A percentile compares a stretch with the other conserved stretches of the same genome.
Evolutionary conservation across 2,797 vertebrate species (phyloP).

Genomic region (Cephalopachus bancanus): DNA sequence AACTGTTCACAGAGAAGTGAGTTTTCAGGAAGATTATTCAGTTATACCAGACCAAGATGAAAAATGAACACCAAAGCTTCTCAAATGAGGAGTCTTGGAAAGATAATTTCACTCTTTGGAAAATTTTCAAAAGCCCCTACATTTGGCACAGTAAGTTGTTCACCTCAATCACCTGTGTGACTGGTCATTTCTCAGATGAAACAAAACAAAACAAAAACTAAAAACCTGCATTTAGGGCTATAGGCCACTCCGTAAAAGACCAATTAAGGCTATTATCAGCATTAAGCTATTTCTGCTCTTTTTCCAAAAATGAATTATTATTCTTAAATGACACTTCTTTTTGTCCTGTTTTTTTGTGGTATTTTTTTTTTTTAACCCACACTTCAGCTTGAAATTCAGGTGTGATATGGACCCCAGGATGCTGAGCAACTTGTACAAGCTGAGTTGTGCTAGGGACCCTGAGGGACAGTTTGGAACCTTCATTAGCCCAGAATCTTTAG

Average conservation of each 20-base stretch:
- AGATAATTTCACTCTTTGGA: conserved; percentile 44
- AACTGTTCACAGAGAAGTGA: not conserved
- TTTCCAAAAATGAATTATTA: conserved; percentile 54
- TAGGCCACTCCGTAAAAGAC: not conserved
- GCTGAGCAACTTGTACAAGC: conserved; percentile 43
- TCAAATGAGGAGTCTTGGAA: conserved; percentile 48
- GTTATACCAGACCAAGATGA: conserved; percentile 46
- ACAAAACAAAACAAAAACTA: not conserved
- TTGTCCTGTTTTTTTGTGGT: not conserved
- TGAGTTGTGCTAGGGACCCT: conserved; percentile 40
- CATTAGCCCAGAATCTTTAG: conserved; percentile 78
- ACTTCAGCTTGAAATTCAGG: conserved; percentile 56
- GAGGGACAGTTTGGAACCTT: conserved; percentile 71
- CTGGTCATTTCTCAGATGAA: not conserved
- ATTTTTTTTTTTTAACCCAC: conserved; percentile 30
- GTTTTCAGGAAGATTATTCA: conserved; percentile 46
- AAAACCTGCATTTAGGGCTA: not conserved
- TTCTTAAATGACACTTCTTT: not conserved
- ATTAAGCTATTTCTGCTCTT: not conserved
- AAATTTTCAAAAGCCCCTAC: conserved; percentile 42
- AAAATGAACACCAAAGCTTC: conserved; percentile 54
- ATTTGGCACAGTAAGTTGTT: not conserved
- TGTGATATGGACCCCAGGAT: conserved; percentile 52
- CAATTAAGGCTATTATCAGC: conserved; percentile 23
- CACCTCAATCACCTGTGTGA: not conserved